Evolutionary conservation across 2,113 vertebrate species (phyloP).

Genomic region (Motacilla tschutschensis): DNA sequence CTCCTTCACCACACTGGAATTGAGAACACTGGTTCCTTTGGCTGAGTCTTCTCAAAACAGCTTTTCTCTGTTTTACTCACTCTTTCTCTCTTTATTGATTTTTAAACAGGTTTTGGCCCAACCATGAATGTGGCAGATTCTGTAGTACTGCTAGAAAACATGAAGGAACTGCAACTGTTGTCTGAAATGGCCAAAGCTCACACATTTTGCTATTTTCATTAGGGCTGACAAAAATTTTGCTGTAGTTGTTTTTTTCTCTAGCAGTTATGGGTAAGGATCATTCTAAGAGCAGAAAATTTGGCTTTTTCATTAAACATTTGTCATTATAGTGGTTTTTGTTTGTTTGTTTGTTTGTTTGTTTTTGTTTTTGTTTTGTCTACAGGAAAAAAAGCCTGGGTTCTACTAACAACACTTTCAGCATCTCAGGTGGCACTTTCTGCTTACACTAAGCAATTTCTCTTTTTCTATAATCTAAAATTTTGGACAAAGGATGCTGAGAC

Average conservation of each 20-base stretch:
- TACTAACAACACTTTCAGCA: not conserved
- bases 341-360: not conserved
- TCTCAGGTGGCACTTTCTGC: not conserved
- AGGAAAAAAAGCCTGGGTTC: not conserved
- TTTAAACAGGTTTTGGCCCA: not conserved
- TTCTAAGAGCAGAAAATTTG: not conserved
- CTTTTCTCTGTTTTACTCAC: not conserved
- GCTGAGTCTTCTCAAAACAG: not conserved
- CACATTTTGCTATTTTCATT: not conserved
- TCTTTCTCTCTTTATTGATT: not conserved
- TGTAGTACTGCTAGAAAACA: not conserved
- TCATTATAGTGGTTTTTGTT: not conserved
- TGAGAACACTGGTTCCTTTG: not conserved
- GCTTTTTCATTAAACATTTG: not conserved
- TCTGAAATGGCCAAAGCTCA: not conserved
- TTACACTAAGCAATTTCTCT: not conserved
- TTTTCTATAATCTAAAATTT: not conserved
- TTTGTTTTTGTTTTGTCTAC: not conserved
- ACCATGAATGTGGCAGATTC: not conserved
- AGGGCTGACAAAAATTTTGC: not conserved
- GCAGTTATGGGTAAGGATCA: not conserved
- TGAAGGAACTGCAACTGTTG: not conserved
- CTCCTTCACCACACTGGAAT: not conserved
- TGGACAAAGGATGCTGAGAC: conserved; percentile 14
- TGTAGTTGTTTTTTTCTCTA: not conserved